Percentiles rank a stretch among this genome's conserved stretches.
Evolutionary conservation across 2,888 invertebrate genomes (phyloP).

Genomic region (Eretmocerus hayati): DNA sequence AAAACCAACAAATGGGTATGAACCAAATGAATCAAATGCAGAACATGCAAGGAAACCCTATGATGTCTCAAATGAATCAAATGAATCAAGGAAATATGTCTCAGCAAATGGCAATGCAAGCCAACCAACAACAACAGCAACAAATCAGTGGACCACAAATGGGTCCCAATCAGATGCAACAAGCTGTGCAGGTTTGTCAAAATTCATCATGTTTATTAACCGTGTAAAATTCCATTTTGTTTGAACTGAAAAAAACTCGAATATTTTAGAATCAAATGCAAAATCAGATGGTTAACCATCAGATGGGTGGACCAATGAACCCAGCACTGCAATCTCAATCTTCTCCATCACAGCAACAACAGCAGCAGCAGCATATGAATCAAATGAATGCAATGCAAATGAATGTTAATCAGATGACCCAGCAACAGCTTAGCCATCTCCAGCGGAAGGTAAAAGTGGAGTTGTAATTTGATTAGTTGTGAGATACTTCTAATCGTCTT

Average conservation of each 20-base stretch:
- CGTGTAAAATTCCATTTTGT: background rate
- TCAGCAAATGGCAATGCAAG: conserved; percentile 30
- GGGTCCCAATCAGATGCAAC: conserved; percentile 36
- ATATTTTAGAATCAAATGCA: conserved; percentile 37
- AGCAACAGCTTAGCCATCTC: conserved; percentile 51
- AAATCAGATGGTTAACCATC: conserved; percentile 38
- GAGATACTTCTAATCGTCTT: no score
- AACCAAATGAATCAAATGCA: conserved; percentile 52
- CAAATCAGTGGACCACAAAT: conserved; percentile 32
- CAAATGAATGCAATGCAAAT: conserved; percentile 44
- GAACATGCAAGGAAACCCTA: conserved; percentile 46
- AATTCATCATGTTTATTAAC: background rate
- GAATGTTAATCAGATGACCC: conserved; percentile 40
- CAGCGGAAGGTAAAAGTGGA: conserved; percentile 38
- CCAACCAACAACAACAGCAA: conserved; percentile 33
- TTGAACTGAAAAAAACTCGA: background rate
- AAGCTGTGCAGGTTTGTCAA: conserved; percentile 36
- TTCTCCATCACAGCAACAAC: conserved; percentile 11
- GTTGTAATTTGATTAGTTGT: no score
- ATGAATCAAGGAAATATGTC: conserved; percentile 11
- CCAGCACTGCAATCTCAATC: conserved; percentile 33
- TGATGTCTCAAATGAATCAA: conserved; percentile 28
- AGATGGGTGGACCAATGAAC: conserved; percentile 30
- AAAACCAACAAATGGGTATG: conserved; percentile 43
- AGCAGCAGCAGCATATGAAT: conserved; percentile 33